Evolutionary conservation across 1,140 invertebrate genomes (phyloP).

Genomic region (Aphaenogaster rudis): DNA sequence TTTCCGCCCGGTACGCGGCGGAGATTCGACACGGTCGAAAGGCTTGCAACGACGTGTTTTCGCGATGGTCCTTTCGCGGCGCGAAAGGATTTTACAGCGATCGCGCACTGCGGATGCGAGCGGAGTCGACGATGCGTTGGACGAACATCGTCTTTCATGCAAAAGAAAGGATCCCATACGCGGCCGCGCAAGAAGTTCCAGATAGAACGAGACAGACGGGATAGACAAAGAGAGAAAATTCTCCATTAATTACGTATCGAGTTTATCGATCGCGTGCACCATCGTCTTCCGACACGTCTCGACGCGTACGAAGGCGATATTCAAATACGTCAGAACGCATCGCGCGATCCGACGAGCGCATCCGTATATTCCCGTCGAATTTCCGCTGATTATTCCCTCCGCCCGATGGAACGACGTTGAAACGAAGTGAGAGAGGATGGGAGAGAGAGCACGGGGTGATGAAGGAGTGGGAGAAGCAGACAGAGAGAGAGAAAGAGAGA

Average conservation of each 20-base stretch:
- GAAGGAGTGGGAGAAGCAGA: constrained; percentile 27
- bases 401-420: constrained; percentile 59
- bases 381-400: constrained; percentile 70
- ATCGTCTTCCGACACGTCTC: constrained; percentile 24
- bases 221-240: not conserved
- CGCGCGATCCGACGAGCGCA: constrained; percentile 22
- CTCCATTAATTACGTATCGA: constrained; percentile 37
- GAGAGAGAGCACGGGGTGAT: not conserved
- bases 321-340: constrained; percentile 33
- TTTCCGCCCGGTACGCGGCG: constrained; percentile 45
- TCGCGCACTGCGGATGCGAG: not conserved
- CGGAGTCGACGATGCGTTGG: constrained; percentile 32
- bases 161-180: not conserved
- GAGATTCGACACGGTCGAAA: constrained; percentile 6
- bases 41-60: not conserved
- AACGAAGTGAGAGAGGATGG: constrained; percentile 44
- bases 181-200: not conserved
- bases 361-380: constrained; percentile 54
- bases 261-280: constrained; percentile 4
- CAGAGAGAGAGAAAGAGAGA: constrained; percentile 39
- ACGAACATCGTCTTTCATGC: not conserved
- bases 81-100: constrained; percentile 9
- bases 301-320: constrained; percentile 30
- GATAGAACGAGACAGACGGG: not conserved
- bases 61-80: not conserved